These are phyloP conservation scores for Sylvilagus bachmani DNA, from an alignment of 2,113 vertebrate species.

Conservation along the genomic window DNA sequence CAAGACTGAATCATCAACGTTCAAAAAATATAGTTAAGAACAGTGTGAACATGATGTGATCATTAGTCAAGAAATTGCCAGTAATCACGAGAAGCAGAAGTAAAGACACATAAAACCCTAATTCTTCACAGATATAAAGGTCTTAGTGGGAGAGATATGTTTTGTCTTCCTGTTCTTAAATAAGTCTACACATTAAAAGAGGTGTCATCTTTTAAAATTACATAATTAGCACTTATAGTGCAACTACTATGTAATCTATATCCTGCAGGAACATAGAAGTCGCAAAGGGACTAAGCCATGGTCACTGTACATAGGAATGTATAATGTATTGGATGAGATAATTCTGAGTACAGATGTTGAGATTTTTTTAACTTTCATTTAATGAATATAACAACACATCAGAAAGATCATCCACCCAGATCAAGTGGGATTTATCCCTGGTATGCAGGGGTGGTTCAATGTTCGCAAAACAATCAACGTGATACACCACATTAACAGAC, in stretches of 20 bases:
- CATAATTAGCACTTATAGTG: not conserved
- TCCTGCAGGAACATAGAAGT: not conserved
- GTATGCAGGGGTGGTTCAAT: no score
- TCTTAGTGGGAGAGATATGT: not conserved
- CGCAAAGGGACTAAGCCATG: not conserved
- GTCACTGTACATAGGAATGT: not conserved
- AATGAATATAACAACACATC: no score
- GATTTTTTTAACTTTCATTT: no score
- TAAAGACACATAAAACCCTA: not conserved
- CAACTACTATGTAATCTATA: not conserved
- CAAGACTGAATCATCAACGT: conserved; percentile 50
- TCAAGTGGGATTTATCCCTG: no score
- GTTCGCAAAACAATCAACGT: no score
- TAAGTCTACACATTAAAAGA: not conserved
- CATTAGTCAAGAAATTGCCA: conserved; percentile 47
- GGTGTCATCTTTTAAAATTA: conserved; percentile 6
- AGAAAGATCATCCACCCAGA: no score
- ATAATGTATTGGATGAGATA: not conserved
- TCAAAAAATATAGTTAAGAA: not conserved
- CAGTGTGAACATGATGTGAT: not conserved
- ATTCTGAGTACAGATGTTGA: not conserved
- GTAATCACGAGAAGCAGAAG: not conserved
- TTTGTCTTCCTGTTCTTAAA: not conserved
- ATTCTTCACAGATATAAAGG: not conserved
- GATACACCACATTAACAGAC: no score